Evolutionary conservation across 2,888 invertebrate genomes (phyloP).

Genomic region (Leucophora obtusa): DNA sequence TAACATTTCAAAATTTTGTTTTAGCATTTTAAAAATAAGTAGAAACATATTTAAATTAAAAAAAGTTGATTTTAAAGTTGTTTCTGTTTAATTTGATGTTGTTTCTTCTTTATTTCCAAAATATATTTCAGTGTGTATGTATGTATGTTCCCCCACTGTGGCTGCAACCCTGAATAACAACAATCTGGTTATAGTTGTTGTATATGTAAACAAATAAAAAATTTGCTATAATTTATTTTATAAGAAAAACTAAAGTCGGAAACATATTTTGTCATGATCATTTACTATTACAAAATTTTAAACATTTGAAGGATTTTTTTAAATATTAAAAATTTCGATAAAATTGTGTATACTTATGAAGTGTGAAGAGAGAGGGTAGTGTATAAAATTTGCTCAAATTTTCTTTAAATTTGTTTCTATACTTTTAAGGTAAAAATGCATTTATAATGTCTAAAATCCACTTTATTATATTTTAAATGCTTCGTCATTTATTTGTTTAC

Average conservation of each 20-base stretch:
- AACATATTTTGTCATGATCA: slow-evolving; percentile 48
- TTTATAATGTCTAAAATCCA: slow-evolving; percentile 54
- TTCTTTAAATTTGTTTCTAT: too few species aligned
- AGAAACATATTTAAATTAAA: too few species aligned
- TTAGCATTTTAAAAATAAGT: too few species aligned
- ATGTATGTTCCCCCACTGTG: background rate
- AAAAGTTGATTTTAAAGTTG: too few species aligned
- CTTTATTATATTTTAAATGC: slow-evolving; percentile 30
- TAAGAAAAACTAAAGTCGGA: slow-evolving; percentile 27
- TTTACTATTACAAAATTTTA: slow-evolving; percentile 43
- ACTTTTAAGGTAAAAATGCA: slow-evolving; percentile 18
- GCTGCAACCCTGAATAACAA: background rate
- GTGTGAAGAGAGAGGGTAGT: background rate
- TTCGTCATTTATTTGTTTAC: slow-evolving; percentile 58
- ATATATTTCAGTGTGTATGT: too few species aligned
- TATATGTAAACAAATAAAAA: slow-evolving; percentile 24
- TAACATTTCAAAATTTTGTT: too few species aligned
- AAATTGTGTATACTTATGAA: background rate
- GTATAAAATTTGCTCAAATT: background rate
- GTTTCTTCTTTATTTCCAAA: too few species aligned
- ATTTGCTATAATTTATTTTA: background rate
- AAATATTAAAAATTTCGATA: slow-evolving; percentile 28
- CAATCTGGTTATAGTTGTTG: background rate
- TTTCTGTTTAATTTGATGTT: too few species aligned
- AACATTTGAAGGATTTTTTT: slow-evolving; percentile 49